Conservation (phyloP, 2,797 vertebrate species). For the Loriculus beryllinus region DNA sequence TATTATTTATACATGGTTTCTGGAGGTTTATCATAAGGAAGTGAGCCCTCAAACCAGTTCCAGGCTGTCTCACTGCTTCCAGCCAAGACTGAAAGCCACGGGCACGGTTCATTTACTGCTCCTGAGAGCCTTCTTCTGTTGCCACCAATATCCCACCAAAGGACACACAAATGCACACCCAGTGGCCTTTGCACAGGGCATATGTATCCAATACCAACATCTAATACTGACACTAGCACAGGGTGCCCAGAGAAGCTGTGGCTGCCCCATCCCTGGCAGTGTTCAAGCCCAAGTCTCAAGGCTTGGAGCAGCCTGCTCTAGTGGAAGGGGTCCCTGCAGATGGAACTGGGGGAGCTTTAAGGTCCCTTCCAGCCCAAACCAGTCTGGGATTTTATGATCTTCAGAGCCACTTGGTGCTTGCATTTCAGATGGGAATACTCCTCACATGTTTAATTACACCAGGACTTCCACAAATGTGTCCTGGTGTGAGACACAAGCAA, state of each 20-base stretch:
- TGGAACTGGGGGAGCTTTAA: background rate
- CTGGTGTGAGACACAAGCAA: background rate
- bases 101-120: background rate
- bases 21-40: background rate
- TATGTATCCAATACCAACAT: accelerated
- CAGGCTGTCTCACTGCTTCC: background rate
- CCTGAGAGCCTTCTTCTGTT: background rate
- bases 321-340: background rate
- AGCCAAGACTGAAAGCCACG: background rate
- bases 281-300: background rate
- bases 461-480: background rate
- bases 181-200: background rate
- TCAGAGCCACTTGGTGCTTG: background rate
- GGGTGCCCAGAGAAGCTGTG: background rate
- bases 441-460: background rate
- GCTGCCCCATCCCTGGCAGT: background rate
- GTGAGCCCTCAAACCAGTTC: background rate
- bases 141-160: background rate
- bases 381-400: background rate
- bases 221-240: background rate
- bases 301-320: background rate
- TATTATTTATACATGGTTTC: background rate
- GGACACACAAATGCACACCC: accelerated
- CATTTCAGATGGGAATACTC: background rate
- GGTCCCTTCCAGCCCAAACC: background rate